These are phyloP conservation scores for Dicycla oo DNA, from an alignment of 2,888 invertebrate genomes.

Conservation along the genomic window DNA sequence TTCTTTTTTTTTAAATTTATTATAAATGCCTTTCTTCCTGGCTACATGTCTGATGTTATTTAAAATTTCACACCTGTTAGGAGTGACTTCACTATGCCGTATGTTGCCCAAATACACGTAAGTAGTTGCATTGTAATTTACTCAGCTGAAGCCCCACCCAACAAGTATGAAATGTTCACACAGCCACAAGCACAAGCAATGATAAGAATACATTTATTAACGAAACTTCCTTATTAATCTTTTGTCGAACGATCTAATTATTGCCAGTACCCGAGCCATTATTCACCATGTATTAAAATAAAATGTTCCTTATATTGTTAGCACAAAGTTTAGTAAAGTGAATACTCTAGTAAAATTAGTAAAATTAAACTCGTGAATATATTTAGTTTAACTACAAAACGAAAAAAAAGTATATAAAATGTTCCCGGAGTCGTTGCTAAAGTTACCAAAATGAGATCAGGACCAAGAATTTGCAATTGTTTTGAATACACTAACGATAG, in stretches of 20 bases:
- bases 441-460: slow-evolving; percentile 31
- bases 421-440: slow-evolving; percentile 48
- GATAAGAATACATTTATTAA: slow-evolving; percentile 31
- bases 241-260: slow-evolving; percentile 14
- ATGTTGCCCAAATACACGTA: background rate
- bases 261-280: slow-evolving; percentile 30
- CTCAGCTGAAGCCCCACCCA: slow-evolving; percentile 27
- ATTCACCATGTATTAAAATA: slow-evolving; percentile 32
- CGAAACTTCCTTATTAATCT: slow-evolving; percentile 1
- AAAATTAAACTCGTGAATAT: slow-evolving; percentile 7
- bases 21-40: slow-evolving; percentile 54
- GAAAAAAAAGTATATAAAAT: slow-evolving; percentile 24
- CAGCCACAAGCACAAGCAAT: slow-evolving; percentile 58
- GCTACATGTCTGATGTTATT: slow-evolving; percentile 46
- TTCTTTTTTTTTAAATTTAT: background rate
- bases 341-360: slow-evolving; percentile 16
- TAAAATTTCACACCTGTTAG: slow-evolving; percentile 41
- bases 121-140: slow-evolving; percentile 12
- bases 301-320: slow-evolving; percentile 34
- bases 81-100: background rate
- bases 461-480: slow-evolving; percentile 14
- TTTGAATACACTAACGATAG: slow-evolving; percentile 15
- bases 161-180: slow-evolving; percentile 50
- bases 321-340: slow-evolving; percentile 36
- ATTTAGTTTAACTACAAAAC: slow-evolving; percentile 16